Conservation (phyloP, 2,797 vertebrate species). For the Saguinus oedipus region DNA sequence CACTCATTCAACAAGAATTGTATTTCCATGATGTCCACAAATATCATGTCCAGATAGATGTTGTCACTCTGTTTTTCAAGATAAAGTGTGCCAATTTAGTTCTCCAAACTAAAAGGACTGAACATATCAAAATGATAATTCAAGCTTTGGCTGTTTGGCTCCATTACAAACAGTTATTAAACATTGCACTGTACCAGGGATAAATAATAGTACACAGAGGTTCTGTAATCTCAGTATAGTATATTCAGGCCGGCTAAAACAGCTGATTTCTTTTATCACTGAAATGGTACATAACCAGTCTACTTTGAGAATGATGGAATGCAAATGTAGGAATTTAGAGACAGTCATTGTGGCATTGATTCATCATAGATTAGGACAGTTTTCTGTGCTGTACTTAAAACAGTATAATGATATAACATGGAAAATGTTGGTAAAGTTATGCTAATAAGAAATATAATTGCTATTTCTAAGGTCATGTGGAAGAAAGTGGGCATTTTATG, state of each 20-base stretch:
- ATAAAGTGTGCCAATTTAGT: background rate
- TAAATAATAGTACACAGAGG: background rate
- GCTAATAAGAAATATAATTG: no score
- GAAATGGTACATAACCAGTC: background rate
- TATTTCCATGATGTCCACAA: background rate
- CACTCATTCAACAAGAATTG: background rate
- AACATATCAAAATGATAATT: background rate
- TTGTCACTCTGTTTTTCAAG: background rate
- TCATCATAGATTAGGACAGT: no score
- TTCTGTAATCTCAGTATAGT: no score
- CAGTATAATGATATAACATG: no score
- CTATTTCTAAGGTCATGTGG: no score
- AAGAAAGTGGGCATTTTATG: no score
- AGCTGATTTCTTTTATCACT: background rate
- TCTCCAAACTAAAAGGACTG: background rate
- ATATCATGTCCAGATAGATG: background rate
- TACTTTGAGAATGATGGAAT: background rate
- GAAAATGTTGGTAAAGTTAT: no score
- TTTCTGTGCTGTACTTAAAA: no score
- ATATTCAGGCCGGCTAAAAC: no score
- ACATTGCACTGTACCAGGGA: background rate
- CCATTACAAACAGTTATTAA: background rate
- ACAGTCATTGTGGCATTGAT: no score
- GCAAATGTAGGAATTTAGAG: no score
- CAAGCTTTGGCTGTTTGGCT: background rate